Conservation (phyloP, 2,888 invertebrate species). For the Carpatolechia fugitivella region DNA sequence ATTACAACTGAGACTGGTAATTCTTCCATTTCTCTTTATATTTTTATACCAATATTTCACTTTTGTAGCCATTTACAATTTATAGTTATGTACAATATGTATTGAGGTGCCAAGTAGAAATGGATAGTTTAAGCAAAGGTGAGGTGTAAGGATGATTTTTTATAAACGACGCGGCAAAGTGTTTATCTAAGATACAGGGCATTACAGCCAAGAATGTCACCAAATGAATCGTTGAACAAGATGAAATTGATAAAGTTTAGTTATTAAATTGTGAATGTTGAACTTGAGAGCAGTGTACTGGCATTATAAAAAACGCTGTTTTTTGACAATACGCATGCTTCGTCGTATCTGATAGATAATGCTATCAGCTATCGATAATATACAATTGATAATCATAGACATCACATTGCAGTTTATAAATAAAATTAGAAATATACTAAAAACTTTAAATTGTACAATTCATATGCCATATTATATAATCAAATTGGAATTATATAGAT, state of each 20-base stretch:
- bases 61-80: slow-evolving; percentile 56
- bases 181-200: slow-evolving; percentile 24
- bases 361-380: slow-evolving; percentile 52
- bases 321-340: slow-evolving; percentile 43
- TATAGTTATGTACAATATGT: slow-evolving; percentile 35
- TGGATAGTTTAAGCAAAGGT: slow-evolving; percentile 23
- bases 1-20: slow-evolving; percentile 58
- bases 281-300: background rate
- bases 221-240: slow-evolving; percentile 14
- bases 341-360: slow-evolving; percentile 53
- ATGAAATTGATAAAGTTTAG: slow-evolving; percentile 12
- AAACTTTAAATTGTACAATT: slow-evolving; percentile 34
- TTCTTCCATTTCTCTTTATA: slow-evolving; percentile 43
- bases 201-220: slow-evolving; percentile 22
- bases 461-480: slow-evolving; percentile 46
- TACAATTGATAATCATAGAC: slow-evolving; percentile 31
- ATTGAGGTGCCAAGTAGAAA: slow-evolving; percentile 47
- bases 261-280: background rate
- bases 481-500: slow-evolving; percentile 21
- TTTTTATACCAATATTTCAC: slow-evolving; percentile 39
- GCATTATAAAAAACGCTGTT: slow-evolving; percentile 9
- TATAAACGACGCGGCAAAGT: background rate
- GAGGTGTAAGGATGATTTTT: slow-evolving; percentile 12
- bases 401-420: slow-evolving; percentile 2
- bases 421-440: slow-evolving; percentile 4